phyloP scores from a whole-genome alignment of 2,113 vertebrate species.

The Takifugu flavidus region DNA sequence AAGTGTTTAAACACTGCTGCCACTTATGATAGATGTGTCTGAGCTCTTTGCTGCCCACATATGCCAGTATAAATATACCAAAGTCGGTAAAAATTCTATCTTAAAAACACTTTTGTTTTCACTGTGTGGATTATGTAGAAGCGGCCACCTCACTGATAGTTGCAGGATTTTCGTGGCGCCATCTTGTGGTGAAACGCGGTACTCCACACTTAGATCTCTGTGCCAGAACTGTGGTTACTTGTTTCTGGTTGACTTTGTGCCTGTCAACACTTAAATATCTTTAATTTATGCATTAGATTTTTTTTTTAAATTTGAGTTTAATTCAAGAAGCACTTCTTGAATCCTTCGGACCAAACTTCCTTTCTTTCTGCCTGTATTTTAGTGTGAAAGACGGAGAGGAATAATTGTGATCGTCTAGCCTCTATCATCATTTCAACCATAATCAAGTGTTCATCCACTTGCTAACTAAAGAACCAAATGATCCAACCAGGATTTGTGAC shows the following conservation, averaged over 20 bases:
- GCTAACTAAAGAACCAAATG: conserved; percentile 64
- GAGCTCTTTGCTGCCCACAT: background rate
- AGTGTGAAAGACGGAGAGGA: background rate
- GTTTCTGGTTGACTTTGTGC: conserved; percentile 7
- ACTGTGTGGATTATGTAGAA: conserved; percentile 19
- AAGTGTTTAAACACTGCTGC: conserved; percentile 10
- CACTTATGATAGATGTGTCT: conserved; percentile 6
- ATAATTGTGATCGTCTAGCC: conserved; percentile 25
- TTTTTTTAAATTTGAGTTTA: background rate
- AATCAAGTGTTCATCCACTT: conserved; percentile 1
- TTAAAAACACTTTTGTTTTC: conserved; percentile 8
- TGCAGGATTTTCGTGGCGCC: conserved; percentile 38
- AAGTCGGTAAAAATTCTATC: conserved; percentile 35
- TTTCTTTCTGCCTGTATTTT: conserved; percentile 16
- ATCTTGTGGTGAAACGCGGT: conserved; percentile 52
- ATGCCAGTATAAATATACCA: conserved; percentile 36
- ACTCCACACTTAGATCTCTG: background rate
- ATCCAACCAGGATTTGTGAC: conserved; percentile 48
- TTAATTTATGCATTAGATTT: conserved; percentile 37
- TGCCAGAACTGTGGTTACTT: conserved; percentile 1
- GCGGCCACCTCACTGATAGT: conserved; percentile 4
- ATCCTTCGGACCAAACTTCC: conserved; percentile 58
- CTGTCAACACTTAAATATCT: conserved; percentile 12
- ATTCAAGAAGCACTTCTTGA: conserved; percentile 42
- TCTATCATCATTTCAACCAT: conserved; percentile 27